These are phyloP conservation scores for Geodia barretti DNA, from an alignment of 37 sponge, comb jelly and placozoan species.

Conservation along the genomic window DNA sequence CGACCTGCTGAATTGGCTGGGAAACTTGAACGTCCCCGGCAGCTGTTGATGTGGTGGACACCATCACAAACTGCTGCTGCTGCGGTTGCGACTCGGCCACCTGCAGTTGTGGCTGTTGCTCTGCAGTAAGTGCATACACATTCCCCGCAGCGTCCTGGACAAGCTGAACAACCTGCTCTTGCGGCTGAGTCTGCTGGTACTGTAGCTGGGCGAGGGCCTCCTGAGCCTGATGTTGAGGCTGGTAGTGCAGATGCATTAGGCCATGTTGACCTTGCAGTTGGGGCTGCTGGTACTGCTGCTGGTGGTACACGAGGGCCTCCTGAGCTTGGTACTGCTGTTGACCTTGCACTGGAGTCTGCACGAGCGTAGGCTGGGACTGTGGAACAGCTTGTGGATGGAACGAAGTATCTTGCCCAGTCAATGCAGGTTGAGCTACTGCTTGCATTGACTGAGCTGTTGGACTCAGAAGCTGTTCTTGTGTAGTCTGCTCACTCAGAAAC, in stretches of 20 bases:
- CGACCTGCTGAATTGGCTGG: not conserved
- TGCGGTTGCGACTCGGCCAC: not conserved
- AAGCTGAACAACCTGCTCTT: not conserved
- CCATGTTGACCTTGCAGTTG: not conserved
- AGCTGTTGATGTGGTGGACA: no score
- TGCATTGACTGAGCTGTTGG: not conserved
- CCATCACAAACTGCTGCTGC: no score
- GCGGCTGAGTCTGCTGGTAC: not conserved
- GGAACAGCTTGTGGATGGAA: not conserved
- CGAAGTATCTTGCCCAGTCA: no score
- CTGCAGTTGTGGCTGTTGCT: not conserved
- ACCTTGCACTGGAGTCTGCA: not conserved
- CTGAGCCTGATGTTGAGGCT: conserved; percentile 4
- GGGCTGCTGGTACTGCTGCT: conserved; percentile 7
- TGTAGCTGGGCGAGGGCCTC: not conserved
- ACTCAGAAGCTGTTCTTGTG: not conserved
- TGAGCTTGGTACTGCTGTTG: not conserved
- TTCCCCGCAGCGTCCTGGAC: not conserved
- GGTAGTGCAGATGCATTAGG: not conserved
- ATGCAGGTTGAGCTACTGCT: conserved; percentile 5
- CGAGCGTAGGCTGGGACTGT: not conserved
- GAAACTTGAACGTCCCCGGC: not conserved
- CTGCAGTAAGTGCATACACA: not conserved
- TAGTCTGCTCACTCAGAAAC: conserved; percentile 26
- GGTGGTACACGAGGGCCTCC: not conserved